phyloP scores from a whole-genome alignment of 2,797 vertebrate species.

The Pogonophryne albipinna region DNA sequence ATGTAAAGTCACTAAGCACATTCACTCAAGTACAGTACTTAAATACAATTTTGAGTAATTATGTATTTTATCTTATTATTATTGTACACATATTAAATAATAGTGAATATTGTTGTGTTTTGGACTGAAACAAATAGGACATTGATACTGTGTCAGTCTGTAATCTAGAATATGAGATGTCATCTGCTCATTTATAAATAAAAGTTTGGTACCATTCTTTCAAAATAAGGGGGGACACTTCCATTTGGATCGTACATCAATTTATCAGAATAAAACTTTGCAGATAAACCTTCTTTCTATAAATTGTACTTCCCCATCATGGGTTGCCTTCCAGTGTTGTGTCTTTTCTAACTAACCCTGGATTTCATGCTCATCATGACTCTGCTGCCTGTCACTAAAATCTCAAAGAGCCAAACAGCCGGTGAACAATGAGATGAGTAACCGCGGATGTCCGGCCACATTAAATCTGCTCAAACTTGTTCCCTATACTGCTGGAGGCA shows the following conservation, averaged over 20 bases:
- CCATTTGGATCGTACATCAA: not conserved
- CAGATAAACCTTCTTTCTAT: too few species aligned
- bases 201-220: not conserved
- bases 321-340: not conserved
- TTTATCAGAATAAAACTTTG: too few species aligned
- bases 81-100: too few species aligned
- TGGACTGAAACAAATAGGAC: too few species aligned
- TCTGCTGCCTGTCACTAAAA: not conserved
- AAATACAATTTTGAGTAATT: too few species aligned
- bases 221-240: not conserved
- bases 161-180: too few species aligned
- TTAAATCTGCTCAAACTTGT: slow-evolving; percentile 30
- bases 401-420: not conserved
- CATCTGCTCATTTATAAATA: not conserved
- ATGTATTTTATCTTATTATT: too few species aligned
- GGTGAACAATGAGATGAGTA: slow-evolving; percentile 10
- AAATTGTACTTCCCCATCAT: too few species aligned
- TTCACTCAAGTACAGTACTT: too few species aligned
- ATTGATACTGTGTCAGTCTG: too few species aligned
- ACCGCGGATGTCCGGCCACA: not conserved
- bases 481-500: slow-evolving; percentile 2
- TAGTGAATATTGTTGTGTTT: too few species aligned
- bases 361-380: not conserved
- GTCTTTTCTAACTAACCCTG: not conserved
- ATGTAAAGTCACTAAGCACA: too few species aligned